These are phyloP conservation scores for Benitochromis conjunctus DNA, from an alignment of 2,113 vertebrate species.

Conservation along the genomic window DNA sequence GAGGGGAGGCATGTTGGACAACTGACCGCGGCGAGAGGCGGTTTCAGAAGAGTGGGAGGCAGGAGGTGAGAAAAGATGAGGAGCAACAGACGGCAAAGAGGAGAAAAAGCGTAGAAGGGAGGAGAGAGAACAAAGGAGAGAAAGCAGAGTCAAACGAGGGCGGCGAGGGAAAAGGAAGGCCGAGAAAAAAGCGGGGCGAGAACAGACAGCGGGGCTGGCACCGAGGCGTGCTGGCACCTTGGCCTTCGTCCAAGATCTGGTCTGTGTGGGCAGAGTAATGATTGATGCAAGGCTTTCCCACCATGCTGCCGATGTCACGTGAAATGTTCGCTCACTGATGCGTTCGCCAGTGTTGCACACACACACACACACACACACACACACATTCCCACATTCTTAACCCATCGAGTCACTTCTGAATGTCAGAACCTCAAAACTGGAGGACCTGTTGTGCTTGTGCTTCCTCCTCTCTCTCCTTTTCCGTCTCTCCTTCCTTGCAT, in stretches of 20 bases:
- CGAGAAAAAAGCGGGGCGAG: slow-evolving; percentile 4
- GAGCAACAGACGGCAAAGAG: slow-evolving; percentile 19
- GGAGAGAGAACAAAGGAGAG: slow-evolving; percentile 15
- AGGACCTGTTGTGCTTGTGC: not conserved
- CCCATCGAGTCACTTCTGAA: not conserved
- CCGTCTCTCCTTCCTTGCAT: not conserved
- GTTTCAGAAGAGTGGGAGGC: slow-evolving; percentile 10
- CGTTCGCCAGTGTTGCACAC: not conserved
- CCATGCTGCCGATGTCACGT: slow-evolving; percentile 25
- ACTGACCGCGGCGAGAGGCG: not conserved
- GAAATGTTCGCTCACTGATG: slow-evolving; percentile 10
- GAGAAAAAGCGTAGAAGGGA: not conserved
- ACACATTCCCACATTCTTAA: not conserved
- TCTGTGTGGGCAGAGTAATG: slow-evolving; percentile 44
- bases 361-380: not conserved
- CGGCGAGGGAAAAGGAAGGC: not conserved
- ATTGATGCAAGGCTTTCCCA: slow-evolving; percentile 51
- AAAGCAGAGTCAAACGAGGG: not conserved
- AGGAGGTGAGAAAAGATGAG: slow-evolving; percentile 34
- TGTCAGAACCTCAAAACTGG: not conserved
- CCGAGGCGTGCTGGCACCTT: slow-evolving; percentile 8
- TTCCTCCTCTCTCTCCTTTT: not conserved
- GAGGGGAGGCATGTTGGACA: slow-evolving; percentile 6
- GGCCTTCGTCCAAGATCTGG: slow-evolving; percentile 20
- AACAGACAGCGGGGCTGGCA: slow-evolving; percentile 34